Evolutionary conservation across 1,140 invertebrate genomes (phyloP), one percentile per base, ranked within the genome.

Genomic region (Lordiphosa stackelbergi): DNA sequence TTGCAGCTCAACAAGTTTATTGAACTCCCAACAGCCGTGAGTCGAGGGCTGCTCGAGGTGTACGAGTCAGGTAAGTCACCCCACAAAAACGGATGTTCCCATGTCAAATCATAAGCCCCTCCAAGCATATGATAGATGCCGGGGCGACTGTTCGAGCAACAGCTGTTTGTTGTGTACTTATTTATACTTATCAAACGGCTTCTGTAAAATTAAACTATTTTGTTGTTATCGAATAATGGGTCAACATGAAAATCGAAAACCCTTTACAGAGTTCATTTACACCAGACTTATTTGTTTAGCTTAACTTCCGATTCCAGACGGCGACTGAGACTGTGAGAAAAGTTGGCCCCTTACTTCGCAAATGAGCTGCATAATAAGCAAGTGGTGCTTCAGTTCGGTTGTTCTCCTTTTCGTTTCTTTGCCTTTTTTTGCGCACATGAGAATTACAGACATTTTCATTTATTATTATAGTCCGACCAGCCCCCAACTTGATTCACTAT

Each of bases 401-500:
- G 41, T 59, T 68, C 49, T 38, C n/a, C 38, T 31, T 38, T 9
- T 37, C 42, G 13, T 41, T 63, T 22, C 41, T 22, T 9, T 13
- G 8, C 28, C 41, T 37, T 46, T 53, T 47, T 55, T 63, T 59
- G 51, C 43, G 71, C 75, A 81, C 74, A 79, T 71, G 75, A 61
- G 75, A 79, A 79, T 79, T 71, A 83, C 75, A 79, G 75, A 79
- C 75, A 79, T 79, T 79, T 79, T 72, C 77, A 75, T 79, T 79
- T 79, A 79, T 75, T 79, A 79, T 79, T 83, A 79, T 83, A 54
- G 72, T 75, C 72, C 71, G 58, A 42, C 53, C 75, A 42, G 53
- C 56, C 51, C 57, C 48, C 45, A 24, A 42, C 31, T 28, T 36
- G 34, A 46, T 47, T 48, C 36, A 40, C 55, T 79, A 75, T 79